Conservation (phyloP, 2,797 vertebrate genomes). For the Menidia menidia region DNA sequence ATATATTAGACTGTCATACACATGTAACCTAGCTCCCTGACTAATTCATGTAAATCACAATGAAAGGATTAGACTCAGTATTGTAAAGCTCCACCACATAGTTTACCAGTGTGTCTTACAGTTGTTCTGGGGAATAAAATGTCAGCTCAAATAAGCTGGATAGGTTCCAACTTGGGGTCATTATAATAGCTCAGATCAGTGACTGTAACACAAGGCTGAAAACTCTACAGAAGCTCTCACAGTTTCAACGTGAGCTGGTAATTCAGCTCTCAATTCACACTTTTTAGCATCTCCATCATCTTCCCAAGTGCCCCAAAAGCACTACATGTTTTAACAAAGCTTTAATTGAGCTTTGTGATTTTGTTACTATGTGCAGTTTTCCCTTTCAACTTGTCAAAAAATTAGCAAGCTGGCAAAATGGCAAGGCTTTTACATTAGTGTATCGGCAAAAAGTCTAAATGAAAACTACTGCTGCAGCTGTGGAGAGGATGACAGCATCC, state of each 20-base stretch:
- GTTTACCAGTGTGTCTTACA: slow-evolving; percentile 14
- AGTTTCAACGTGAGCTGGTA: slow-evolving; percentile 49
- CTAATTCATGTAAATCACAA: slow-evolving; percentile 59
- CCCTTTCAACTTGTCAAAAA: not conserved
- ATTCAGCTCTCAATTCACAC: slow-evolving; percentile 59
- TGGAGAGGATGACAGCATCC: not conserved
- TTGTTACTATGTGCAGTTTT: slow-evolving; percentile 5
- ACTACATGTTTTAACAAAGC: slow-evolving; percentile 15
- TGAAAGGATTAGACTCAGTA: slow-evolving; percentile 37
- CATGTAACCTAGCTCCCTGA: slow-evolving; percentile 35
- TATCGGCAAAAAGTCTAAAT: not conserved
- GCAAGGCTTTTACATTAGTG: not conserved
- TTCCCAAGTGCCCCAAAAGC: slow-evolving; percentile 13
- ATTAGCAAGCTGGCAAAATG: not conserved
- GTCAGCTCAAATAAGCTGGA: slow-evolving; percentile 23
- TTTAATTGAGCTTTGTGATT: slow-evolving; percentile 38
- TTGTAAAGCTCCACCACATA: slow-evolving; percentile 27
- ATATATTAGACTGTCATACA: slow-evolving; percentile 47
- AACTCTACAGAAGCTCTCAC: slow-evolving; percentile 61
- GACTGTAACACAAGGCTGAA: slow-evolving; percentile 58
- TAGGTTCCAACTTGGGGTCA: slow-evolving; percentile 70
- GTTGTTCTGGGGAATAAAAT: slow-evolving; percentile 38
- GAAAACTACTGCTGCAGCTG: not conserved
- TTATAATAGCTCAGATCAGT: slow-evolving; percentile 60
- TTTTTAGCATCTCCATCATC: slow-evolving; percentile 37